phyloP scores from a whole-genome alignment of 2,113 vertebrate species.

The Leuciscus idus region DNA sequence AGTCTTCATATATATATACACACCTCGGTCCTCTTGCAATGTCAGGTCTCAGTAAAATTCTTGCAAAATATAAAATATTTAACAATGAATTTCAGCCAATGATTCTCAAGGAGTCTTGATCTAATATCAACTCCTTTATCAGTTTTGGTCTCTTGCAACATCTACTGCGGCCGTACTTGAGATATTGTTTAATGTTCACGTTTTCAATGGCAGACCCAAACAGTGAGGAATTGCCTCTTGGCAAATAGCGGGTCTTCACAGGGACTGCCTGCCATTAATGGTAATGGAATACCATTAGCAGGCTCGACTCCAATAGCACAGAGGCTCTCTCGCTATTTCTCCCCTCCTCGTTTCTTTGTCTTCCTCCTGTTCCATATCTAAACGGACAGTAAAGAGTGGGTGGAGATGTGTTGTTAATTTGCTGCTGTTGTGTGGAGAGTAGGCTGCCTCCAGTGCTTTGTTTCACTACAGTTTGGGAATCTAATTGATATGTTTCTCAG shows the following conservation, averaged over 20 bases:
- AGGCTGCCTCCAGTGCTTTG: constrained; percentile 41
- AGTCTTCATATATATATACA: no score
- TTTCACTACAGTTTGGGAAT: constrained; percentile 42
- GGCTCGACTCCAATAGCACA: constrained; percentile 17
- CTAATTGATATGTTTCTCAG: constrained; percentile 48
- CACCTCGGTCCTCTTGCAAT: background rate
- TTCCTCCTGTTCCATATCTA: constrained; percentile 38
- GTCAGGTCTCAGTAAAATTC: constrained; percentile 1
- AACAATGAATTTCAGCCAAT: background rate
- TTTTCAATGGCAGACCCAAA: constrained; percentile 5
- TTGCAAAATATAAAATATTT: constrained; percentile 22
- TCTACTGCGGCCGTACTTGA: background rate
- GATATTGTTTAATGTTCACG: constrained; percentile 30
- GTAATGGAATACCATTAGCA: constrained; percentile 46
- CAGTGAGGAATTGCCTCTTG: constrained; percentile 25
- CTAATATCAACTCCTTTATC: background rate
- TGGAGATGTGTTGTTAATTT: constrained; percentile 41
- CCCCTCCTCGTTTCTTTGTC: constrained; percentile 55
- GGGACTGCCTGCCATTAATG: constrained; percentile 34
- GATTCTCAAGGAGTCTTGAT: background rate
- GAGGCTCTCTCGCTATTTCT: constrained; percentile 13
- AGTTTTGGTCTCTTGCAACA: background rate
- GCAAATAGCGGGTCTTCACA: constrained; percentile 27
- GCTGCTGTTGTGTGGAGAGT: constrained; percentile 42
- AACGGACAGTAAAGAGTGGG: constrained; percentile 40